Evolutionary conservation across 1,140 invertebrate genomes (phyloP), one percentile per base, ranked within the genome.

Genomic region (Planococcus citri): DNA sequence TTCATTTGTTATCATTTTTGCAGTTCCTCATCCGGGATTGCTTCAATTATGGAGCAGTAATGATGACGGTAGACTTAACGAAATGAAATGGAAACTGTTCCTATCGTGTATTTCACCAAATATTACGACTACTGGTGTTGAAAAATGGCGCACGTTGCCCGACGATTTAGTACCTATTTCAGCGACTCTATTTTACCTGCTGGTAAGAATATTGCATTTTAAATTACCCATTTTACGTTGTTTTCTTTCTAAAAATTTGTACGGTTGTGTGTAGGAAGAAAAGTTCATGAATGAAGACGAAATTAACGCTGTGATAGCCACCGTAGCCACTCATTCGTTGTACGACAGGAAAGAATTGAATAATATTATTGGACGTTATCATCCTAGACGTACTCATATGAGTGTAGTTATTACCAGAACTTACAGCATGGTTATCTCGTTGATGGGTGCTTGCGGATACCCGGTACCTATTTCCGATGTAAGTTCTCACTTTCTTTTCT

Each of bases 51-150:
- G 68, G 68, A 38, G 33, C 24, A 2, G 1, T 6, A 27, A 69
- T 22, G 37, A 27, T 14, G 10, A 17, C 21, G 9, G 37, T 6
- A 21, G 20, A 17, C 33, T 57, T 2, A 24, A 57, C 17, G 22
- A 70, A 10, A 8, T n/a, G 2, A 24, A 41, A 24, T 70, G 69
- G 38, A 33, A 22, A 38, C 20, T 70, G 24, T 70, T 70, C 24
- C n/a, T 41, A 1, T 21, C 10, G 57, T 37, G 6, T 17, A 25
- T 60, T 41, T 70, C 51, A 24, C 22, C 38, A 14, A 57, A 70
- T 29, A 41, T 70, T 25, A 24, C 12, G 14, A 20, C 6, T 14
- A 8, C 14, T 37, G 6, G 20, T 60, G 8, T 60, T n/a, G 29
- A 33, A 38, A 4, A 17, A 9, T 41, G 21, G 21, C 38, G 6